These are phyloP conservation scores for Pentalonia nigronervosa DNA, from an alignment of 1,140 invertebrate genomes.

Conservation along the genomic window DNA sequence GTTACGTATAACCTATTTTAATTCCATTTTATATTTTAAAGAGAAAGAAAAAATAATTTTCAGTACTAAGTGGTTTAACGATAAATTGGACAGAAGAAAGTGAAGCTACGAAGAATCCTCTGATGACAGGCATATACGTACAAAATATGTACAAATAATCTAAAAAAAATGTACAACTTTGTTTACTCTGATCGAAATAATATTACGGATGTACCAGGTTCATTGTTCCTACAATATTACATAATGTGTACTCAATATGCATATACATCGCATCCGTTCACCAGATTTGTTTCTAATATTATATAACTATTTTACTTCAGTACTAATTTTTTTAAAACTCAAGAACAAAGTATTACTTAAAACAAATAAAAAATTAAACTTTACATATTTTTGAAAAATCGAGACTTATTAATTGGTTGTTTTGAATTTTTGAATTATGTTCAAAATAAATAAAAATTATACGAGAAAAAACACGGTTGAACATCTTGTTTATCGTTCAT, in stretches of 20 bases:
- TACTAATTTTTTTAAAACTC: not conserved
- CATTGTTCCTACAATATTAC: too few relatives aligned
- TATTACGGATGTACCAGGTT: too few relatives aligned
- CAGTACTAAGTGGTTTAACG: not conserved
- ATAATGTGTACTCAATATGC: too few relatives aligned
- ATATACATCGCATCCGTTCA: too few relatives aligned
- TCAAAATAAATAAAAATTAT: too few relatives aligned
- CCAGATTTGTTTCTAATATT: too few relatives aligned
- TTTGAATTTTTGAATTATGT: not conserved
- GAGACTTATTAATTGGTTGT: not conserved
- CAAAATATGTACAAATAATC: not conserved
- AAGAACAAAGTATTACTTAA: not conserved
- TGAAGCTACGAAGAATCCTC: too few relatives aligned
- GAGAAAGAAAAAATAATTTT: not conserved
- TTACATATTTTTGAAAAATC: not conserved
- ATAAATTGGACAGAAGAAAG: too few relatives aligned
- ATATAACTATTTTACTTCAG: not conserved
- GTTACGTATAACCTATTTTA: not conserved
- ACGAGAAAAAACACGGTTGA: not conserved
- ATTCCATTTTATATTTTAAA: not conserved
- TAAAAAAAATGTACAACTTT: not conserved
- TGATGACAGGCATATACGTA: too few relatives aligned
- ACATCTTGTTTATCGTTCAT: not conserved
- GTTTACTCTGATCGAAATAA: too few relatives aligned
- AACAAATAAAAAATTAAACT: not conserved